A percentile compares a stretch with the other conserved stretches of the same genome.
phyloP scores from a whole-genome alignment of 2,888 invertebrate genomes.

The Oscheius sp. region DNA sequence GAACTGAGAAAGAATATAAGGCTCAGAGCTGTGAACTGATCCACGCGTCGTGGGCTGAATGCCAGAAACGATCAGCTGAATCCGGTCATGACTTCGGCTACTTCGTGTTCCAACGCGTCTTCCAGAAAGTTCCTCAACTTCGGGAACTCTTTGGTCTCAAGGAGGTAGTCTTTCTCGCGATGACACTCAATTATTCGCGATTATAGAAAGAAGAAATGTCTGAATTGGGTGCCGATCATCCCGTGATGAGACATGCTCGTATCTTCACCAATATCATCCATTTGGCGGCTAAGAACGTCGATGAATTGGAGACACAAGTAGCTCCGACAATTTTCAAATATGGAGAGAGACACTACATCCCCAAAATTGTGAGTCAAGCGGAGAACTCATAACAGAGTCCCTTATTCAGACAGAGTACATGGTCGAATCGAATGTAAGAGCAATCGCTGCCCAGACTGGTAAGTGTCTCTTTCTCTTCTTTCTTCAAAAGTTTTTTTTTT shows the following conservation, averaged over 20 bases:
- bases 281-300: conserved; percentile 63
- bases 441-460: conserved; percentile 62
- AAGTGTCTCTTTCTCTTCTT: too few species aligned
- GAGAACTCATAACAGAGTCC: neutral
- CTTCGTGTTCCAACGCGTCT: conserved; percentile 58
- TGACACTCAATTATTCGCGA: neutral
- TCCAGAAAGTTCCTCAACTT: conserved; percentile 45
- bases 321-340: conserved; percentile 65
- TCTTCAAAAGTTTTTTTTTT: too few species aligned
- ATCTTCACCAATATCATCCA: conserved; percentile 65
- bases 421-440: conserved; percentile 62
- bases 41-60: conserved; percentile 44
- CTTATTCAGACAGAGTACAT: conserved; percentile 53
- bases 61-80: conserved; percentile 38
- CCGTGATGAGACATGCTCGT: conserved; percentile 56
- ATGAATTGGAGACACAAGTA: conserved; percentile 65
- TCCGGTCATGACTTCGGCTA: conserved; percentile 49
- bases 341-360: conserved; percentile 61
- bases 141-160: conserved; percentile 3
- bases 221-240: conserved; percentile 47
- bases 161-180: neutral
- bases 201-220: conserved; percentile 41
- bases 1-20: neutral
- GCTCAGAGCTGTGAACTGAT: conserved; percentile 48
- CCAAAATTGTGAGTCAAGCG: conserved; percentile 21